Percentiles rank a stretch among this genome's conserved stretches.
phyloP scores from a whole-genome alignment of 2,797 vertebrate species.

The Pipistrellus kuhlii region DNA sequence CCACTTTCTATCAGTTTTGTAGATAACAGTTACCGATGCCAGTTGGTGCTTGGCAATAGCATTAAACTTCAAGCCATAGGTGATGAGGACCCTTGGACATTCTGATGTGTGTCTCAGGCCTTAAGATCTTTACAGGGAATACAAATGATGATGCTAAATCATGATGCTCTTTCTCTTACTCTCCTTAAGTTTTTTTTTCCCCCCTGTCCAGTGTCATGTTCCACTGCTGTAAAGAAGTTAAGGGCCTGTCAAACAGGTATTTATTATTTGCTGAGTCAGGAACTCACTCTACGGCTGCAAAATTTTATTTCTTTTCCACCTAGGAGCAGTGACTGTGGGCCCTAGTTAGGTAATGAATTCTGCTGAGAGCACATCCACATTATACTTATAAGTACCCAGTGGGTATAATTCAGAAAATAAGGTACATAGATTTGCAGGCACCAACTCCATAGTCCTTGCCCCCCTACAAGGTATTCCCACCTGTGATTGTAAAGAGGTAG shows the following conservation, averaged over 20 bases:
- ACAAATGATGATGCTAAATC: conserved; percentile 69
- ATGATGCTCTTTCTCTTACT: conserved; percentile 5
- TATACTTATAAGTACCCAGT: background rate
- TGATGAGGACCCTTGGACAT: conserved; percentile 59
- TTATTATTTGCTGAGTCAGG: conserved; percentile 80
- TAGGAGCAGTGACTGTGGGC: conserved; percentile 48
- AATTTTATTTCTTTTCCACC: conserved; percentile 17
- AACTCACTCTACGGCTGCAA: conserved; percentile 3
- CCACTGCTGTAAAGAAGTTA: conserved; percentile 49
- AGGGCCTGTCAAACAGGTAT: conserved; percentile 73
- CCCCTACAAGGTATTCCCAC: background rate
- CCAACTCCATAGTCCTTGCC: background rate
- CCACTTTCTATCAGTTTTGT: conserved; percentile 65
- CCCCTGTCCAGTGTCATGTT: conserved; percentile 27
- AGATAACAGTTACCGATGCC: conserved; percentile 70
- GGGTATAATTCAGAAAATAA: conserved; percentile 15
- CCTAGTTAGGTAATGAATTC: conserved; percentile 52
- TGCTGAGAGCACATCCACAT: background rate
- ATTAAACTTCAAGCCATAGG: conserved; percentile 63
- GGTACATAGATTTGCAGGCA: background rate
- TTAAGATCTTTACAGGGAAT: conserved; percentile 51
- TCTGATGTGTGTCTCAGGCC: conserved; percentile 25
- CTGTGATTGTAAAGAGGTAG: background rate
- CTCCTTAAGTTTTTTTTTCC: background rate
- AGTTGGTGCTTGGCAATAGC: conserved; percentile 60